Conservation (phyloP, 2,888 invertebrate genomes). For the Parapristionchus giblindavisi region DNA sequence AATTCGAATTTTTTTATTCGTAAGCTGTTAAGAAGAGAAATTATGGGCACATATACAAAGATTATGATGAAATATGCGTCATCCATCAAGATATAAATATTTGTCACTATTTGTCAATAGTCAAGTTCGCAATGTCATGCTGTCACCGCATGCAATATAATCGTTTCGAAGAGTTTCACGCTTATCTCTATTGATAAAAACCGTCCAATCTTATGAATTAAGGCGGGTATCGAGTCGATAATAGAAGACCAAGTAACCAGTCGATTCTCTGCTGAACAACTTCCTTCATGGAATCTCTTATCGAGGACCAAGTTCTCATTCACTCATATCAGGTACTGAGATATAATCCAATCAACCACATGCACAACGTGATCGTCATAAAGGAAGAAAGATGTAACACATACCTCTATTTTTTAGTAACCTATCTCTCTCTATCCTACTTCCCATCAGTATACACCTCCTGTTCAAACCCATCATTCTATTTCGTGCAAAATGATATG, state of each 20-base stretch:
- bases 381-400: no score
- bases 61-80: no score
- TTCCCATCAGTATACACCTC: no score
- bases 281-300: constrained; percentile 89
- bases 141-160: neutral
- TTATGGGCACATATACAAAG: neutral
- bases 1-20: neutral
- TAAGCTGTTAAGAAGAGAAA: neutral
- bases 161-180: constrained; percentile 20
- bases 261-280: constrained; percentile 89
- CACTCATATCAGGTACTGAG: constrained; percentile 84
- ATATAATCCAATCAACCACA: no score
- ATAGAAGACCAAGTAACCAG: constrained; percentile 98
- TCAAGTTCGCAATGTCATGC: neutral
- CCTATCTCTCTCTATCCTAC: neutral
- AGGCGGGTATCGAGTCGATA: constrained; percentile 87
- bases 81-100: no score
- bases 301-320: constrained; percentile 92
- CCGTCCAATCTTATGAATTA: neutral
- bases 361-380: no score
- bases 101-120: neutral
- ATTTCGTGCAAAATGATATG: no score
- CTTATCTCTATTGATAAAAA: neutral
- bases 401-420: no score
- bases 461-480: no score